These are phyloP conservation scores for Anhinga rufa DNA, from an alignment of 2,113 vertebrate genomes.

Conservation along the genomic window DNA sequence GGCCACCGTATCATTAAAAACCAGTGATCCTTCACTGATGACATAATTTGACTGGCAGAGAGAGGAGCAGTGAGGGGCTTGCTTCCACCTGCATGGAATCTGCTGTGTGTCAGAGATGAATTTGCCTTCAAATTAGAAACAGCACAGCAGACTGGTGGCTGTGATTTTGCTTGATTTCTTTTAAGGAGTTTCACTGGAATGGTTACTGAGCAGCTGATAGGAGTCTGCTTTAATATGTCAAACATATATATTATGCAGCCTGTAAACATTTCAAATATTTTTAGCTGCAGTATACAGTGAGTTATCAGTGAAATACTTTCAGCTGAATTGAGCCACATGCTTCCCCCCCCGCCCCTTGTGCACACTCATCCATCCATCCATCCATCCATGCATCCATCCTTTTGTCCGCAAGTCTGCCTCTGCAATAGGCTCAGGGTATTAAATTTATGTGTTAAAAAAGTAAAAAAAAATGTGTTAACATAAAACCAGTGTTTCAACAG, in stretches of 20 bases:
- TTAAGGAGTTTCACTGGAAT: slow-evolving; percentile 77
- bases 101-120: slow-evolving; percentile 86
- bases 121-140: slow-evolving; percentile 94
- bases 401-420: slow-evolving; percentile 54
- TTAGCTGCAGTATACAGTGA: slow-evolving; percentile 47
- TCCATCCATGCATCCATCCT: not conserved
- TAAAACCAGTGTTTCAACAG: slow-evolving; percentile 46
- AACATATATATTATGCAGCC: slow-evolving; percentile 67
- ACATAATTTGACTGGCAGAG: slow-evolving; percentile 88
- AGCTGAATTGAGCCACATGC: slow-evolving; percentile 16
- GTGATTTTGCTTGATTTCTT: slow-evolving; percentile 82
- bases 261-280: slow-evolving; percentile 75
- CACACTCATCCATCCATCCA: not conserved
- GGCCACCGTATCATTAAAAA: slow-evolving; percentile 85
- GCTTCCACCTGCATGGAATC: slow-evolving; percentile 86
- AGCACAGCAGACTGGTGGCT: slow-evolving; percentile 87
- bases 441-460: slow-evolving; percentile 61
- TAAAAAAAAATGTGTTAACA: slow-evolving; percentile 10
- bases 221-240: slow-evolving; percentile 74
- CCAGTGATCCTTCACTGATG: slow-evolving; percentile 88
- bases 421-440: slow-evolving; percentile 33
- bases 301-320: slow-evolving; percentile 60
- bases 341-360: not conserved
- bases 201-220: slow-evolving; percentile 71
- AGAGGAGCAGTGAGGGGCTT: slow-evolving; percentile 78